Evolutionary conservation across 2,797 vertebrate species (phyloP), one percentile per base, ranked within the genome.

Genomic region (Potorous gilbertii): DNA sequence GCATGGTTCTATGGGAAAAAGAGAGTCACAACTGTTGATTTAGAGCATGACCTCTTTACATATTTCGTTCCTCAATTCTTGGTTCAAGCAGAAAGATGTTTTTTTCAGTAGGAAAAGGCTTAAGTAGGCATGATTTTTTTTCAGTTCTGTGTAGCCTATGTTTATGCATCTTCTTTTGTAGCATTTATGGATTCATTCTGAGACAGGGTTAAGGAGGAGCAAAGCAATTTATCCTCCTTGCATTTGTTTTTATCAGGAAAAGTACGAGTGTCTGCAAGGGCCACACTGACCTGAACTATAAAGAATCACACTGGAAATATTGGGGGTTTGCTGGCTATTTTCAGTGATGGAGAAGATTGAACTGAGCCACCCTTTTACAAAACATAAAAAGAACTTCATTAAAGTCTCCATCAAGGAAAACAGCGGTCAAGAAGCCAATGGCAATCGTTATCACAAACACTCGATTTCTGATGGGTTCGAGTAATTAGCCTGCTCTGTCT

Each of bases 221-320:
- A 98, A 98, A 98, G 98, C 98, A 98, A 98, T 98, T 98, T 98
- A 98, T 97, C 96, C 98, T 62, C 97, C 97, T 96, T 97, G 98
- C 96, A 96, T 98, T 97, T 95, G 90, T 98, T 98, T 98, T 98
- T 98, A 98, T 98, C 95, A 92, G 94, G 87, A 95, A 97, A 98
- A 98, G 97, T 96, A 97, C 98, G 98, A 96, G 96, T 96, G 97
- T 96, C 98, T 97, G 93, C 74, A 97, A 98, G 96, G 95, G 96
- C 97, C 93, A 62, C 93, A 95, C 40, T 94, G 95, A 98, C 98
- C 98, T 97, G 96, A 98, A 95, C 89, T 0, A 90, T 87, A 93
- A 54, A 98, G 96, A 97, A 97, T 96, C 96, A 97, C 97, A 95
- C 87, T 74, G 94, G 96, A 98, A 97, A 98, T 96, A 96, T 94